Percentiles rank a stretch among this genome's conserved stretches.
phyloP scores from a whole-genome alignment of 2,888 invertebrate genomes.

The Lapara coniferarum region DNA sequence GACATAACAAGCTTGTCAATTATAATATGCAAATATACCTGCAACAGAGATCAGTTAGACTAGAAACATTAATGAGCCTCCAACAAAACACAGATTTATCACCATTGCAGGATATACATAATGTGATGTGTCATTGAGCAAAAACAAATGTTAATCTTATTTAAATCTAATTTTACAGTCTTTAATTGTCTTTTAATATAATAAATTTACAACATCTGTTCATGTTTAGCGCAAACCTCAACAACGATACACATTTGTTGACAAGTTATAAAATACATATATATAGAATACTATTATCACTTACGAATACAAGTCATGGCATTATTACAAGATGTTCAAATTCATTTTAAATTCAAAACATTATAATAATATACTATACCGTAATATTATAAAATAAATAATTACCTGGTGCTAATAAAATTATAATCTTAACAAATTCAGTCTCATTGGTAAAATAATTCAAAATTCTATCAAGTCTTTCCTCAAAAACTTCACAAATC shows the following conservation, averaged over 20 bases:
- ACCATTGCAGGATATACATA: constrained; percentile 50
- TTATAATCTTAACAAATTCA: constrained; percentile 79
- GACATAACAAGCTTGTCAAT: constrained; percentile 38
- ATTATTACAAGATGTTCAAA: constrained; percentile 33
- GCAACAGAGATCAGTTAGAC: constrained; percentile 64
- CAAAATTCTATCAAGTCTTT: constrained; percentile 64
- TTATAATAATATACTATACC: constrained; percentile 36
- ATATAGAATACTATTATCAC: constrained; percentile 31
- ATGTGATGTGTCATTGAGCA: constrained; percentile 54
- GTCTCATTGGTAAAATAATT: constrained; percentile 78
- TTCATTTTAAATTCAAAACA: constrained; percentile 35
- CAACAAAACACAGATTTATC: constrained; percentile 41
- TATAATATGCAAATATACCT: constrained; percentile 40
- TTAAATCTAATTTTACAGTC: constrained; percentile 61
- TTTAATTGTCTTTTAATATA: constrained; percentile 68
- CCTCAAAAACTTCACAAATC: constrained; percentile 65
- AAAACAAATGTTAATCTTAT: constrained; percentile 45
- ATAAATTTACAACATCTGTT: constrained; percentile 36
- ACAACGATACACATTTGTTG: constrained; percentile 35
- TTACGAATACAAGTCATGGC: constrained; percentile 41
- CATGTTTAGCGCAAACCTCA: constrained; percentile 40
- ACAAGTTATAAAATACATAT: constrained; percentile 23
- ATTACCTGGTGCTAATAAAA: constrained; percentile 60
- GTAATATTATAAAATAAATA: constrained; percentile 68
- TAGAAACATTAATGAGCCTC: constrained; percentile 62